These are phyloP conservation scores for Mamestra configurata DNA, from an alignment of 1,140 invertebrate genomes.

Conservation along the genomic window DNA sequence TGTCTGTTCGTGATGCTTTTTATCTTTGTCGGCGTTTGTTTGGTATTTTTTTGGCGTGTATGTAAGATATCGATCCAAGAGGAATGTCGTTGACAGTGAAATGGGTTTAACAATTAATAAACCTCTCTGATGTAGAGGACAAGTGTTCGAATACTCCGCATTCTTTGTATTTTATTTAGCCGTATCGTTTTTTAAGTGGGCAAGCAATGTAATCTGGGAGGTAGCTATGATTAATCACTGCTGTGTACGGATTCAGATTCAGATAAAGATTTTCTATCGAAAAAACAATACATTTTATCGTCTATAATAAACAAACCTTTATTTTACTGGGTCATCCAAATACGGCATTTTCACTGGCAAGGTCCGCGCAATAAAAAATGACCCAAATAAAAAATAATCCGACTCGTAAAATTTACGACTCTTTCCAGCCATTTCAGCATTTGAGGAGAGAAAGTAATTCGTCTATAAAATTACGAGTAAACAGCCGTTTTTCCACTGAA, in stretches of 20 bases:
- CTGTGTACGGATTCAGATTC: slow-evolving; percentile 4
- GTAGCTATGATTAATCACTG: slow-evolving; percentile 16
- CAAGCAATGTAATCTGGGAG: slow-evolving; percentile 15
- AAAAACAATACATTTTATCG: slow-evolving; percentile 20
- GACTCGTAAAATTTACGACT: slow-evolving; percentile 79
- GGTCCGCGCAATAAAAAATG: slow-evolving; percentile 63
- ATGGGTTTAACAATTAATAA: slow-evolving; percentile 86
- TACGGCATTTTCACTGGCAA: slow-evolving; percentile 48
- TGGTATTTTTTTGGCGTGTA: slow-evolving; percentile 68
- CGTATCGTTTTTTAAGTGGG: slow-evolving; percentile 46
- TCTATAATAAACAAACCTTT: slow-evolving; percentile 31
- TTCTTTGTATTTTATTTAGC: slow-evolving; percentile 60
- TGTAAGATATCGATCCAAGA: slow-evolving; percentile 74
- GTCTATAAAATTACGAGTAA: slow-evolving; percentile 84
- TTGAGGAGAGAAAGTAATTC: slow-evolving; percentile 84
- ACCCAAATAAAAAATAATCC: slow-evolving; percentile 78
- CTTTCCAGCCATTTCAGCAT: slow-evolving; percentile 79
- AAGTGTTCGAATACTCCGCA: slow-evolving; percentile 72
- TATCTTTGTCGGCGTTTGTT: slow-evolving; percentile 79
- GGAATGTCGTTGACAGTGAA: slow-evolving; percentile 85
- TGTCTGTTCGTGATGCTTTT: slow-evolving; percentile 72
- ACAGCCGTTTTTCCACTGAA: slow-evolving; percentile 84
- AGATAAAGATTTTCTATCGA: background rate
- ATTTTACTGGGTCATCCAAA: slow-evolving; percentile 47
- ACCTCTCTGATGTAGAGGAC: slow-evolving; percentile 69